These are phyloP conservation scores for Eulemur macaco DNA, from an alignment of 2,113 vertebrate species.

Conservation along the genomic window DNA sequence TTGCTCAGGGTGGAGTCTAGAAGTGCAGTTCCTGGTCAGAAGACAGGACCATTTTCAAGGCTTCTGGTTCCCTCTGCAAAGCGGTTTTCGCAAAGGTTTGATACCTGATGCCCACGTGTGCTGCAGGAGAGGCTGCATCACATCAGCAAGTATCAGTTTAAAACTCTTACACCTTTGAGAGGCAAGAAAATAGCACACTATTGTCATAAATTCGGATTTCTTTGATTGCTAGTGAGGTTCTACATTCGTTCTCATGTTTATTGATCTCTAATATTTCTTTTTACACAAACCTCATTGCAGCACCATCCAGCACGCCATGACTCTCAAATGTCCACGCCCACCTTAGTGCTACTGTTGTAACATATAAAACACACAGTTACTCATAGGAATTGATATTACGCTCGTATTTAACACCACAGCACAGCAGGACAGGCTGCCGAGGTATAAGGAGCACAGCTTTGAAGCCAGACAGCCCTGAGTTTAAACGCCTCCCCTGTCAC, in stretches of 20 bases:
- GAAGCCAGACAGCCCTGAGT: not conserved
- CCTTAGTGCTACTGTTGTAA: not conserved
- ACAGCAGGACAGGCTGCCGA: not conserved
- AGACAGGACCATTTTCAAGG: not conserved
- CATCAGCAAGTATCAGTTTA: not conserved
- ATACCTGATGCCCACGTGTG: too few relatives aligned
- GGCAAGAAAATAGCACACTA: not conserved
- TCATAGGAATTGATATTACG: not conserved
- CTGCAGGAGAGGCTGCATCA: not conserved
- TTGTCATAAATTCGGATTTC: not conserved
- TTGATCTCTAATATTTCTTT: not conserved
- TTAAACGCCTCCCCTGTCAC: not conserved
- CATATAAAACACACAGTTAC: not conserved
- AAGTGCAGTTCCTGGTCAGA: not conserved
- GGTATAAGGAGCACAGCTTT: not conserved
- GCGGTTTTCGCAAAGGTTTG: not conserved
- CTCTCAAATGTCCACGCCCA: not conserved
- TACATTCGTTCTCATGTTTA: not conserved
- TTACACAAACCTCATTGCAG: conserved; percentile 2
- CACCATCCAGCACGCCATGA: not conserved
- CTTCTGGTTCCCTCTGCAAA: too few relatives aligned
- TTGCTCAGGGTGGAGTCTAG: not conserved
- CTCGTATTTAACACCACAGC: not conserved
- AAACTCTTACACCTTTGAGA: not conserved
- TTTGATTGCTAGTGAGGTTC: not conserved